Evolutionary conservation across 35 echinoderm and acorn worm genomes (phyloP).

Genomic region (Apostichopus californicus): DNA sequence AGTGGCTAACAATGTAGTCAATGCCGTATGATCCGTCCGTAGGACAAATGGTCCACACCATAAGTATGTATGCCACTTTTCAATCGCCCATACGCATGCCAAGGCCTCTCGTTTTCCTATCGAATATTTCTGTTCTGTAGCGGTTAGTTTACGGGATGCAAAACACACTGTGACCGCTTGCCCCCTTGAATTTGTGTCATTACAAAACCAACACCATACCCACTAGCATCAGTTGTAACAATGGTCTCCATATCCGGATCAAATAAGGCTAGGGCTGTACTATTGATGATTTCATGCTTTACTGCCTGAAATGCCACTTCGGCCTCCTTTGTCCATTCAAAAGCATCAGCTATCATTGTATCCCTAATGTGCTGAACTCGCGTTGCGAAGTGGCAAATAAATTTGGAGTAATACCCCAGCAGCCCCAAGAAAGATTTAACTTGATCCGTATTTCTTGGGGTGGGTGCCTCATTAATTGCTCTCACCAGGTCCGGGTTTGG

Average conservation of each 20-base stretch:
- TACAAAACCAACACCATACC: conserved; percentile 5
- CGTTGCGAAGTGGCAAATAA: background rate
- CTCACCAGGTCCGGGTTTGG: conserved; percentile 29
- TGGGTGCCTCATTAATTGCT: conserved; percentile 13
- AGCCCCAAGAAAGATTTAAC: conserved; percentile 14
- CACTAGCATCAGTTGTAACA: conserved; percentile 15
- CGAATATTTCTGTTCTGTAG: conserved; percentile 27
- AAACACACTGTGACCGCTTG: conserved; percentile 3
- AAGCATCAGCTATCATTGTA: background rate
- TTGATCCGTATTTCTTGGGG: background rate
- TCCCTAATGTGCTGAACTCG: background rate
- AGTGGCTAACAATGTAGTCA: background rate
- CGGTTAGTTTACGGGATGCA: conserved; percentile 7
- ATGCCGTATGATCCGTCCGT: background rate
- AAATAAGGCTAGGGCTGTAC: conserved; percentile 16
- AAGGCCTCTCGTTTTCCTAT: conserved; percentile 12
- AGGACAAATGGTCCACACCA: conserved; percentile 12
- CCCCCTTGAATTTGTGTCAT: conserved; percentile 16
- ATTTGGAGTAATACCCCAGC: conserved; percentile 6
- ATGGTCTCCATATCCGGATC: background rate
- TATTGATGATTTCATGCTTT: conserved; percentile 6
- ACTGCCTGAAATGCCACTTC: background rate
- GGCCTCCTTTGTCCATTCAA: background rate
- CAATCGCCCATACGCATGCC: conserved; percentile 18
- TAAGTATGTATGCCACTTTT: conserved; percentile 49